Evolutionary conservation across 1,140 invertebrate genomes (phyloP), one percentile per base, ranked within the genome.

Genomic region (Caenorhabditis latens): DNA sequence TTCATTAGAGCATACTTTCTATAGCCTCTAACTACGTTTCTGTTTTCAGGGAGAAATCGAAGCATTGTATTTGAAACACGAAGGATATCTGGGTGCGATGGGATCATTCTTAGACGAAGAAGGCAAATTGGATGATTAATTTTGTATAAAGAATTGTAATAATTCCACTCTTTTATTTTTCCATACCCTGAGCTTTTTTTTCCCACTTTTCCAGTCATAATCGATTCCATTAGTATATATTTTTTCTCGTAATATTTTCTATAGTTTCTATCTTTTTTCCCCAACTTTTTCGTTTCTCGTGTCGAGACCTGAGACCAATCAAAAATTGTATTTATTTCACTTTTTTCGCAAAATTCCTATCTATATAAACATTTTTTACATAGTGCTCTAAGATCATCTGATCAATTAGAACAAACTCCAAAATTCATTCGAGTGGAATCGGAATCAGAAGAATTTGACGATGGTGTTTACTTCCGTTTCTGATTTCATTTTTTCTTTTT

Each of bases 31-130:
- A 32, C 32, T 32, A 32, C 32, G 32, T 32, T 32, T 32, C 32
- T 32, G 9, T 83, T 83, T 87, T 24, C 55, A 87, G 87, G 87
- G 87, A 48, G 87, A 79, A 83, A 65, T 84, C 8, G 57, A 88
- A 50, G 87, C 87, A 9, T 63, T 88, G 43, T 88, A 87, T 55
- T 21, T 88, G 83, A 88, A 88, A 40, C 87, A 88, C 32, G 87
- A 88, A 65, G 87, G 87, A 24, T 88, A 88, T 85, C 46, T 88
- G 16, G 87, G 87, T 55, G 87, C 87, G 16, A 84, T 88, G 43
- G 87, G 87, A 9, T 71, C 87, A 24, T 88, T 88, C 53, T 65
- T 88, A 13, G 87, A 88, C 57, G 84, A 85, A 48, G 71, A 79
- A 32, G 71, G 71, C n/a, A 79, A 79, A 79, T 50, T 79, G 46